Conservation (phyloP, 1,140 invertebrate species). For the Drosophila guanche region DNA sequence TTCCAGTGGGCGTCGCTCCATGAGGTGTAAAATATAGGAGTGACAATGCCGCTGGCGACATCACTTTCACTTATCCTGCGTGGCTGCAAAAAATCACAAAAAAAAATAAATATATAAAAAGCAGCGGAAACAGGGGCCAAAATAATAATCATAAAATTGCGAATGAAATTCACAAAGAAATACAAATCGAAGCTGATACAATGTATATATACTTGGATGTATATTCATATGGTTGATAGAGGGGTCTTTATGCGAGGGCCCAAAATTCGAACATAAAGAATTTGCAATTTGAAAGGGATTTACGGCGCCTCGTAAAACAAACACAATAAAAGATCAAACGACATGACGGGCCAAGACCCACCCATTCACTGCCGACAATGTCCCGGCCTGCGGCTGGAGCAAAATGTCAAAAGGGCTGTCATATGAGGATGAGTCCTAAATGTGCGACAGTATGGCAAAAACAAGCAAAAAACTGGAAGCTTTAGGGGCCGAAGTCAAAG, state of each 20-base stretch:
- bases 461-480: too few relatives aligned
- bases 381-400: constrained; percentile 48
- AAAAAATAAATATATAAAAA: background rate
- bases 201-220: constrained; percentile 2
- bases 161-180: constrained; percentile 59
- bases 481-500: too few relatives aligned
- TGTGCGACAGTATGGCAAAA: constrained; percentile 31
- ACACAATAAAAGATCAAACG: constrained; percentile 82
- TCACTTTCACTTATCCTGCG: constrained; percentile 50
- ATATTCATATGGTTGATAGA: constrained; percentile 2
- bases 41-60: constrained; percentile 34
- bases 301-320: constrained; percentile 79
- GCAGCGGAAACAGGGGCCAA: constrained; percentile 20
- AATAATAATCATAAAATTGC: constrained; percentile 65
- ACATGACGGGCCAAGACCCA: constrained; percentile 61
- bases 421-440: constrained; percentile 27
- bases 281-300: constrained; percentile 82
- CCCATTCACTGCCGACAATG: constrained; percentile 6
- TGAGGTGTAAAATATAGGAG: constrained; percentile 49
- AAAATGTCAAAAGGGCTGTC: constrained; percentile 69
- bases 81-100: background rate
- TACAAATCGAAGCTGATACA: constrained; percentile 28
- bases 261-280: constrained; percentile 79
- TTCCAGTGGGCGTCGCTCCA: constrained; percentile 25
- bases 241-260: constrained; percentile 43